A percentile compares a stretch with the other conserved stretches of the same genome.
phyloP scores from a whole-genome alignment of 2,113 vertebrate genomes.

The Naja naja region DNA sequence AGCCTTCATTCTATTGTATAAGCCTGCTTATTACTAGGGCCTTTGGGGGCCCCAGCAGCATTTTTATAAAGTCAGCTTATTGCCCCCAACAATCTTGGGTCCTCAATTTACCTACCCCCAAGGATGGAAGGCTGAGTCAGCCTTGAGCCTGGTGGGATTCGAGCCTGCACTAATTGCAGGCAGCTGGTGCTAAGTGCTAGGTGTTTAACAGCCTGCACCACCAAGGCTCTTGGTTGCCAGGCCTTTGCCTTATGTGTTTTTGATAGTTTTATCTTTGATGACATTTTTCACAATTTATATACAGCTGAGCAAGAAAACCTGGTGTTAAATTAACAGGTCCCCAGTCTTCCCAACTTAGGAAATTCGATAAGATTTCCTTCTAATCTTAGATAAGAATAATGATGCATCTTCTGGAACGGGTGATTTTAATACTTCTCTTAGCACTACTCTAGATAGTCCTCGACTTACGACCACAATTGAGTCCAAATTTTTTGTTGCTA shows the following conservation, averaged over 20 bases:
- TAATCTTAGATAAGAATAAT: neutral
- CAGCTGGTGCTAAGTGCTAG: too few relatives aligned
- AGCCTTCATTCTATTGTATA: too few relatives aligned
- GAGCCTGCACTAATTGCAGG: too few relatives aligned
- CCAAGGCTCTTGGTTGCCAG: too few relatives aligned
- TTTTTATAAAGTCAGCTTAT: too few relatives aligned
- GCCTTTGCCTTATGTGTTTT: neutral
- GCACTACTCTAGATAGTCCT: neutral
- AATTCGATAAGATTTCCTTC: neutral
- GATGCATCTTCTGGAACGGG: neutral
- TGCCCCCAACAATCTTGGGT: too few relatives aligned
- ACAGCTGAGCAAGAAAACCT: neutral
- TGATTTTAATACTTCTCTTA: neutral
- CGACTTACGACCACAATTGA: neutral
- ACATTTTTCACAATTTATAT: neutral
- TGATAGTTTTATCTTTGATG: neutral
- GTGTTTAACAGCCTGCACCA: too few relatives aligned
- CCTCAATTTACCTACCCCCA: too few relatives aligned
- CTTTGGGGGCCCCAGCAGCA: too few relatives aligned
- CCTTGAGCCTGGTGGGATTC: too few relatives aligned
- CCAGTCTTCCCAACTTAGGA: neutral
- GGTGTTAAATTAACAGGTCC: neutral
- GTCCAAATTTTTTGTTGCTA: neutral
- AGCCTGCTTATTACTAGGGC: too few relatives aligned
- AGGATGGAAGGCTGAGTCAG: too few relatives aligned